Evolutionary conservation across 1,140 invertebrate species (phyloP).

Genomic region (Diploscapter pachys): DNA sequence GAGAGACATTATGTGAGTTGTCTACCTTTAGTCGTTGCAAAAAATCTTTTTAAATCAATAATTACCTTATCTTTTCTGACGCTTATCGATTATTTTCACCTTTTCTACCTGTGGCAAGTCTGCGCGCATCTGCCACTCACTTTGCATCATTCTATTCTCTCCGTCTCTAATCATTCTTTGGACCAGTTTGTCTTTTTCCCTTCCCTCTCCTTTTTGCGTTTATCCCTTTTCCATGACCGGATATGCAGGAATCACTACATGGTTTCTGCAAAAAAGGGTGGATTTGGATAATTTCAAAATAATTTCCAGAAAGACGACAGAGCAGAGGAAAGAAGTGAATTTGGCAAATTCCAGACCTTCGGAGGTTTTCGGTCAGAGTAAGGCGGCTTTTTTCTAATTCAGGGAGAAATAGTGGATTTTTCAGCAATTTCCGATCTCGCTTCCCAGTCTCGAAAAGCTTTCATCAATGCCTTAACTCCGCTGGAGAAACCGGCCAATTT

Average conservation of each 20-base stretch:
- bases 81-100: not conserved
- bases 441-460: slow-evolving; percentile 3
- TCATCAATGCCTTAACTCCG: slow-evolving; percentile 10
- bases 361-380: slow-evolving; percentile 3
- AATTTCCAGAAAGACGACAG: slow-evolving; percentile 1
- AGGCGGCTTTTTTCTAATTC: not conserved
- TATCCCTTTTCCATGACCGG: no score
- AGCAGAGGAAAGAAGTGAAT: slow-evolving; percentile 5
- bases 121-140: not conserved
- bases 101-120: not conserved
- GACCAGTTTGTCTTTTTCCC: no score
- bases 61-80: not conserved
- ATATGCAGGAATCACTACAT: not conserved
- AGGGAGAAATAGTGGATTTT: not conserved
- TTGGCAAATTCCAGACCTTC: slow-evolving; percentile 4
- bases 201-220: no score
- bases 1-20: slow-evolving; percentile 19
- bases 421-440: slow-evolving; percentile 7
- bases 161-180: no score
- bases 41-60: not conserved
- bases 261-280: not conserved
- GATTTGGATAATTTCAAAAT: not conserved
- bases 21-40: not conserved
- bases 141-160: no score
- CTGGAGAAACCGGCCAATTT: not conserved